Conservation (phyloP, 2,888 invertebrate species). For the Lucinisca nassula region DNA sequence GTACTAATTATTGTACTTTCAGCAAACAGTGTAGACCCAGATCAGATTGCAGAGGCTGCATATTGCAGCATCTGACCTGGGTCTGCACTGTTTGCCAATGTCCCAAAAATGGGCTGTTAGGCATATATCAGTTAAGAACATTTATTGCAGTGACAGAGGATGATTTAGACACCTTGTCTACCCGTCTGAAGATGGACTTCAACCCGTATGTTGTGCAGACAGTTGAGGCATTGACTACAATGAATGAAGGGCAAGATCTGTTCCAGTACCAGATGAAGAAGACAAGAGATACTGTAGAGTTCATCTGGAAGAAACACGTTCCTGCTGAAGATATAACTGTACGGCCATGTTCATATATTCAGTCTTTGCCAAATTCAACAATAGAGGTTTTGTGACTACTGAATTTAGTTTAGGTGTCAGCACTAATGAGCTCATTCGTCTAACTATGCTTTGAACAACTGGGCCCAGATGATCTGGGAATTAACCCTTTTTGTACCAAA, state of each 20-base stretch:
- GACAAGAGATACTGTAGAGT: constrained; percentile 59
- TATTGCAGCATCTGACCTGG: background rate
- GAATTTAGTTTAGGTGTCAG: too few relatives aligned
- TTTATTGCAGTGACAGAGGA: constrained; percentile 77
- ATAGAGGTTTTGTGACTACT: too few relatives aligned
- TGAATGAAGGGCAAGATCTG: constrained; percentile 59
- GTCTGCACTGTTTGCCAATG: too few relatives aligned
- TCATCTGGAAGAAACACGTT: constrained; percentile 82
- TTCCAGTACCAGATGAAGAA: constrained; percentile 79
- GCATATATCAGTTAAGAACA: too few relatives aligned
- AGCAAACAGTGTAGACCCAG: background rate
- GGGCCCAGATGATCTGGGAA: too few relatives aligned
- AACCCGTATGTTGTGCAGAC: constrained; percentile 79
- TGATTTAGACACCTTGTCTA: constrained; percentile 76
- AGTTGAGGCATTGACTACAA: constrained; percentile 78
- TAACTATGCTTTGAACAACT: too few relatives aligned
- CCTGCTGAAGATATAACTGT: constrained; percentile 81
- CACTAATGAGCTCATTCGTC: too few relatives aligned
- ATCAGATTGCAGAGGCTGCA: background rate
- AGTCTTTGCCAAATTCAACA: too few relatives aligned
- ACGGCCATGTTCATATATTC: too few relatives aligned
- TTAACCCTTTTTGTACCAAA: too few relatives aligned
- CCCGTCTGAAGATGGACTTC: constrained; percentile 79
- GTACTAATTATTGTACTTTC: too few relatives aligned
- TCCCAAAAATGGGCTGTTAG: too few relatives aligned